Evolutionary conservation across 2,113 vertebrate species (phyloP), one percentile per base, ranked within the genome.

Genomic region (Myotis brandtii): DNA sequence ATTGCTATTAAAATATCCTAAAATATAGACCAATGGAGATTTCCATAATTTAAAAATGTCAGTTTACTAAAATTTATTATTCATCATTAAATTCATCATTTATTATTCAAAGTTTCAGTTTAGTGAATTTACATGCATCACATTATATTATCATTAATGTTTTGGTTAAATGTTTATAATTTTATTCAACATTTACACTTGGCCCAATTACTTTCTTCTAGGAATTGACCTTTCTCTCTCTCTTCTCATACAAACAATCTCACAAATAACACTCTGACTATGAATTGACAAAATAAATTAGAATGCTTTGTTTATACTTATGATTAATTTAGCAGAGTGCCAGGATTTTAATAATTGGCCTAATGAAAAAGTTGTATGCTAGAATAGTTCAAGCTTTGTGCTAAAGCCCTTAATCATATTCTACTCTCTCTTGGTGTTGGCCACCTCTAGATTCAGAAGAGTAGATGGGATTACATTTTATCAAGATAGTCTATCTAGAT

Each of bases 261-360:
- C 84, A 90, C 80, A 93, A 92, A 89, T 70, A 86, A 37, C 11
- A 88, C 73, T 88, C 16, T 70, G 46, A 27, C 25, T 92, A 21
- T 70, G 3, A 10, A 85, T 84, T 89, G 91, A 17, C n/a, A 69
- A 50, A 97, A 89, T 93, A 43, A 48, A 90, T 84, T 89, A 34
- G 46, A 70, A 46, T 30, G 40, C 23, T 90, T 93, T 89, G n/a
- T 50, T 97, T 81, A 69, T 69, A 66, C 13, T 7, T n/a, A 9
- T 56, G 48, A 95, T 83, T 96, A 96, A 94, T 40, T 83, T 43
- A 67, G 18, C 11, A 89, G 1, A 80, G 8, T 81, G 9, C 5
- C 30, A 95, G 48, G 23, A 77, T 81, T 95, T 94, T 62, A 84
- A 96, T 73, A 93, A 93, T 6, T 93, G 48, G 25, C 27, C 48